Evolutionary conservation across 2,888 invertebrate species (phyloP), one percentile per base, ranked within the genome.

Genomic region (Branchipolynoe longqiensis): DNA sequence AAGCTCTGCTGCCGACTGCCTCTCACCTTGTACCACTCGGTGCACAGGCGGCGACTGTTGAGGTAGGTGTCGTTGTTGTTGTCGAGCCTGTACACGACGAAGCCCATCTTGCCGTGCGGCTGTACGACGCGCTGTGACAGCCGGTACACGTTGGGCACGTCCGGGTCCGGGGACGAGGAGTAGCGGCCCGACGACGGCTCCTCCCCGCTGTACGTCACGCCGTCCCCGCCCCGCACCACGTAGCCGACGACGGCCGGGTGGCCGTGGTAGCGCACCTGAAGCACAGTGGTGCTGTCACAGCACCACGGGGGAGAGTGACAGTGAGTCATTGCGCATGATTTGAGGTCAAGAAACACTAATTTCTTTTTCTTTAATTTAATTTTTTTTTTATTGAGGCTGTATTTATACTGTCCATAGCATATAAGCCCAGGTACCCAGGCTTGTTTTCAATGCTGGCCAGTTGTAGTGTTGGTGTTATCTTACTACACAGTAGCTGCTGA

Each of bases 11-110:
- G n/a, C n/a, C n/a, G n/a, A n/a, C n/a, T n/a, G n/a, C 48, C 8
- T 18, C 83, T 38, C 36, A 83, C 83, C 83, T 62, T 12, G 28
- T 62, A 62, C 83, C 83, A 83, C 41, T 62, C 62, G 0, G 0
- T 12, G 36, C 83, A 83, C 40, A 62, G 1, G 2, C 83, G 8
- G 18, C 83, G 38, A 14, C 38, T 40, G 48, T 83, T 83, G 40
- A 25, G 18, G 64, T 25, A 64, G 38, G 62, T 83, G 58, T 82
- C 36, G 33, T 78, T 28, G 22, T 82, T 56, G 38, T 56, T n/a
- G 48, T 64, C 83, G 2, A 83, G 64, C 41, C 59, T 62, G 40
- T 62, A 83, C 28, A 64, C 38, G n/a, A 83, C 41, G 33, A 58
- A 33, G 3, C 83, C 83, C 36, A 2, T 25, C 41, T 40, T 62